Conservation (phyloP, 1,140 invertebrate species). For the Planococcus citri region DNA sequence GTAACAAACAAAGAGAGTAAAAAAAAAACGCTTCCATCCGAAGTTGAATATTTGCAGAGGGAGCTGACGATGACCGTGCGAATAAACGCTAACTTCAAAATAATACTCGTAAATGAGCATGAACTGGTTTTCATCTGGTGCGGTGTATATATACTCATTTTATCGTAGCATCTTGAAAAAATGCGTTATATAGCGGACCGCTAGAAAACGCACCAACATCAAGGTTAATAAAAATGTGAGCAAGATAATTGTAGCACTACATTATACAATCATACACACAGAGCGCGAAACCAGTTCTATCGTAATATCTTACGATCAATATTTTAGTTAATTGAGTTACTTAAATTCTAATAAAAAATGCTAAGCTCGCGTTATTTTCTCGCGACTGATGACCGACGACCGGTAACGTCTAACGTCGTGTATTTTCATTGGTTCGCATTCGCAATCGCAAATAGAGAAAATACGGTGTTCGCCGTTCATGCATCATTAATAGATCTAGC, state of each 20-base stretch:
- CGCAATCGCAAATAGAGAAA: not conserved
- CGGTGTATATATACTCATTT: no score
- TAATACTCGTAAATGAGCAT: not conserved
- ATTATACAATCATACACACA: constrained; percentile 8
- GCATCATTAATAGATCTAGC: not conserved
- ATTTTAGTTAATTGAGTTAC: not conserved
- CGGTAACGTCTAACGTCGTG: no score
- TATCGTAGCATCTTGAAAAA: not conserved
- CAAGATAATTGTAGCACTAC: not conserved
- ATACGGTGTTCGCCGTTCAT: not conserved
- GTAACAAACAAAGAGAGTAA: no score
- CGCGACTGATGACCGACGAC: not conserved
- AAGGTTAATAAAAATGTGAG: constrained; percentile 1
- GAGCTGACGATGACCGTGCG: not conserved
- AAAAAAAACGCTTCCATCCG: no score
- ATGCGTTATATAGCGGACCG: not conserved
- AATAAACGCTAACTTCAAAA: not conserved
- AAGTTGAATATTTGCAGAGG: no score
- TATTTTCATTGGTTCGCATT: not conserved
- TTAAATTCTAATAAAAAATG: not conserved
- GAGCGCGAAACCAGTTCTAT: not conserved
- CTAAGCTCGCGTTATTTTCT: not conserved
- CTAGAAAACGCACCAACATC: not conserved
- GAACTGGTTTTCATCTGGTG: not conserved
- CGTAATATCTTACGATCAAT: not conserved